Evolutionary conservation across 1,140 invertebrate species (phyloP).

Genomic region (Caenorhabditis brenneri): DNA sequence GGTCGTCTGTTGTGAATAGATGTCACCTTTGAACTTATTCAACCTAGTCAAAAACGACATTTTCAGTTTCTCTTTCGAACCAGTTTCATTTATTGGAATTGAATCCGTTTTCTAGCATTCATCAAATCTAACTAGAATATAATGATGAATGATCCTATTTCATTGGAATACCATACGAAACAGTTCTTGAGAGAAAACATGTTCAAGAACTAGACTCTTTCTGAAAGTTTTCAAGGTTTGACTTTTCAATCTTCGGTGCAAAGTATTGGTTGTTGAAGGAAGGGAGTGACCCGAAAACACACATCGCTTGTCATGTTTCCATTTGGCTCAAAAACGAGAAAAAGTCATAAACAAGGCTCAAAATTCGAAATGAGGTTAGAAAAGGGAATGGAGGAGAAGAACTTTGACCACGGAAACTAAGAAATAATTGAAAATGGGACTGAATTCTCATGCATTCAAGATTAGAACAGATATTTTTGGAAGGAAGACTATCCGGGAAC

Average conservation of each 20-base stretch:
- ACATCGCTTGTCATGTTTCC: background rate
- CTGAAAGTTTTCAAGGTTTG: background rate
- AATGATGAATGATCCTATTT: no score
- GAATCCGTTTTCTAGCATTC: no score
- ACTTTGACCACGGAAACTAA: background rate
- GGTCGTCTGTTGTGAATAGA: no score
- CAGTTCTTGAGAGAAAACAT: no score
- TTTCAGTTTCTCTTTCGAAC: no score
- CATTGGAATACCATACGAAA: no score
- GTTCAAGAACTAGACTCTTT: background rate
- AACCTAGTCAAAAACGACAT: no score
- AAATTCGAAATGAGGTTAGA: constrained; percentile 32
- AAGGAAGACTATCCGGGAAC: background rate
- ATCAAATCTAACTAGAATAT: no score
- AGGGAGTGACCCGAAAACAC: background rate
- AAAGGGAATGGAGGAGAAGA: background rate
- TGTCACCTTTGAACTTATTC: no score
- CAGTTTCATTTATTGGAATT: no score
- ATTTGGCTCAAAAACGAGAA: background rate
- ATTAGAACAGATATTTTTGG: background rate
- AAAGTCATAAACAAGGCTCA: constrained; percentile 18
- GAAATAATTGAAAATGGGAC: background rate
- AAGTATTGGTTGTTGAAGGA: background rate
- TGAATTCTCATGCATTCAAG: background rate
- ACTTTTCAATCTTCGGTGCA: background rate